Conservation (phyloP, 2,888 invertebrate genomes). For the Cephonodes hylas region DNA sequence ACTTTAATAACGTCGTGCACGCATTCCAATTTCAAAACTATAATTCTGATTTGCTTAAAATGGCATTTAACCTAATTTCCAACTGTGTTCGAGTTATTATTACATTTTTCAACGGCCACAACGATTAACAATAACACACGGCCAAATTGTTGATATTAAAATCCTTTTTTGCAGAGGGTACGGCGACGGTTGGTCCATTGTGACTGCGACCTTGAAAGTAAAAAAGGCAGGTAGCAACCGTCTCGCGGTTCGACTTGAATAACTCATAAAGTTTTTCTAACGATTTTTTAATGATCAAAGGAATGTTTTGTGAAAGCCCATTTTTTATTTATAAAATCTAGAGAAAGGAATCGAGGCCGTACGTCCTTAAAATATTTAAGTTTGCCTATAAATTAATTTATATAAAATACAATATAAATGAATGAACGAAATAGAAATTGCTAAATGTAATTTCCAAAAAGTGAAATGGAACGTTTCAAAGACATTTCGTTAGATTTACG, state of each 20-base stretch:
- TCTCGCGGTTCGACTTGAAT: not conserved
- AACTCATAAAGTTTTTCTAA: slow-evolving; percentile 3
- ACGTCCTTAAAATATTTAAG: not conserved
- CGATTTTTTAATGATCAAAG: slow-evolving; percentile 1
- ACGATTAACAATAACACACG: slow-evolving; percentile 1
- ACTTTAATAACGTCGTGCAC: not conserved
- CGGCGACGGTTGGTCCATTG: slow-evolving; percentile 3
- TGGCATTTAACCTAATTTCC: not conserved
- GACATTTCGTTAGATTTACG: slow-evolving; percentile 8
- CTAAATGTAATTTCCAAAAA: not conserved
- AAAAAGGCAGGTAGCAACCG: slow-evolving; percentile 13
- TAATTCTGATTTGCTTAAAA: too few species aligned
- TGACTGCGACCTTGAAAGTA: not conserved
- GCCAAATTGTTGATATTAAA: slow-evolving; percentile 7
- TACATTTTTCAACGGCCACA: slow-evolving; percentile 2
- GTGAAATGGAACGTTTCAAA: slow-evolving; percentile 13
- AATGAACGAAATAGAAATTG: not conserved
- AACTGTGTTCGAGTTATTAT: not conserved
- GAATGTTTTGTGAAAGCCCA: not conserved
- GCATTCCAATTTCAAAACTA: too few species aligned
- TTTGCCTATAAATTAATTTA: not conserved
- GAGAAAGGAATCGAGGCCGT: not conserved
- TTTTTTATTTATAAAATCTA: not conserved
- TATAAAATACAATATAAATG: not conserved
- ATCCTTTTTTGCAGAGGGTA: slow-evolving; percentile 2